Evolutionary conservation across 2,888 invertebrate genomes (phyloP).

Genomic region (Deladenus siricidicola): DNA sequence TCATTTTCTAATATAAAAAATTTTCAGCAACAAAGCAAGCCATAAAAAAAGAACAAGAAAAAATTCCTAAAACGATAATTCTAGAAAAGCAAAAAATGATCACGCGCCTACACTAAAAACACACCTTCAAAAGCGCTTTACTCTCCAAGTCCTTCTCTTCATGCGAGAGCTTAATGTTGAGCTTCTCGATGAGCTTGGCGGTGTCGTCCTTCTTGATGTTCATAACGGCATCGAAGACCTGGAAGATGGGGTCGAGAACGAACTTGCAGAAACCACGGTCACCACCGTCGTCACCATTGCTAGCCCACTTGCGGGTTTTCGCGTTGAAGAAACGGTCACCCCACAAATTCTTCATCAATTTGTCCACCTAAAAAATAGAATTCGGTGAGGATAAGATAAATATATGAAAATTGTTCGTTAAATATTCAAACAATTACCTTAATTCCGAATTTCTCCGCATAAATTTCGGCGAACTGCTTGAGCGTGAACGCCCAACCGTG

Average conservation of each 20-base stretch:
- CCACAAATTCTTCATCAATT: slow-evolving; percentile 89
- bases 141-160: slow-evolving; percentile 95
- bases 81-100: background rate
- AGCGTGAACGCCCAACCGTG: slow-evolving; percentile 99
- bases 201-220: slow-evolving; percentile 91
- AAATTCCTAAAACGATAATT: background rate
- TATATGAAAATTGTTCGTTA: background rate
- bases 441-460: slow-evolving; percentile 95
- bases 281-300: slow-evolving; percentile 50
- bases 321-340: slow-evolving; percentile 98
- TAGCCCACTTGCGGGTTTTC: slow-evolving; percentile 91
- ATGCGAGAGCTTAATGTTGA: slow-evolving; percentile 79
- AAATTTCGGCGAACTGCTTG: slow-evolving; percentile 98
- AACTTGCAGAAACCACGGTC: slow-evolving; percentile 96
- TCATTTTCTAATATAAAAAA: too few relatives aligned
- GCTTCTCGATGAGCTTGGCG: slow-evolving; percentile 74
- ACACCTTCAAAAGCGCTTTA: slow-evolving; percentile 86
- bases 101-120: too few relatives aligned
- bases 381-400: background rate
- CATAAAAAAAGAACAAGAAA: too few relatives aligned
- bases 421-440: slow-evolving; percentile 54
- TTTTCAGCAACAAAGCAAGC: too few relatives aligned
- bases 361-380: slow-evolving; percentile 65
- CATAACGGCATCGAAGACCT: slow-evolving; percentile 78
- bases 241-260: slow-evolving; percentile 96